Evolutionary conservation across 2,888 invertebrate species (phyloP), one percentile per base, ranked within the genome.

Genomic region (Drosophila barbarae): DNA sequence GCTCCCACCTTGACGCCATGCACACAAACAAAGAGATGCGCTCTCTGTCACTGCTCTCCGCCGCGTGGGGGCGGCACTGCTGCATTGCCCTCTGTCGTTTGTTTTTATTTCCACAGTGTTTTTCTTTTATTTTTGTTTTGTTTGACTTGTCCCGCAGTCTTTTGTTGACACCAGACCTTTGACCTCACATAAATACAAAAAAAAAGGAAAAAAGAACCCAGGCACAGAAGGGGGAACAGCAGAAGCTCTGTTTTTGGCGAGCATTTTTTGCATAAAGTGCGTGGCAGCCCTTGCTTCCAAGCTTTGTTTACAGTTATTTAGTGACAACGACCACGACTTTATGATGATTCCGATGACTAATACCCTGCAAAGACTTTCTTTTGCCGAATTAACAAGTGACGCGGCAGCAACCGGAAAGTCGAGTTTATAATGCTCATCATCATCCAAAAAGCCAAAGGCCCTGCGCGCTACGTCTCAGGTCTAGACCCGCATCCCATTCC

Each of bases 121-220:
- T 47, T 39, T 12, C 36, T 55, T 66, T 65, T 64, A 53, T 53
- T 65, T 47, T 35, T 39, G 49, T 56, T 65, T 64, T 64, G 63
- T 65, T 65, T 47, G 26, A 39, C 42, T 23, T 49, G 47, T 49
- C 47, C 49, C 56, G 68, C 49, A 56, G 36, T 49, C 54, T 56
- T 63, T 67, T 56, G 49, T 67, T 49, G 42, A 59, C 52, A 53
- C 53, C 34, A 70, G 78, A 84, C 69, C 84, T 79, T 79, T 79
- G 78, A 79, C 84, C 78, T 75, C 81, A 64, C 41, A 56, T 58
- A 44, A 55, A 42, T 38, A 55, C 49, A 61, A 9, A 32, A 18
- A 15, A 15, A 35, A n/a, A 35, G 13, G 13, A 26, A 26, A 26
- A 5, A 32, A 10, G 30, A 30, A 60, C 8, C 23, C 32, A 23